A percentile compares a stretch with the other conserved stretches of the same genome.
These are phyloP conservation scores for Monodelphis domestica DNA, from an alignment of 2,797 vertebrate genomes.

Conservation along the genomic window DNA sequence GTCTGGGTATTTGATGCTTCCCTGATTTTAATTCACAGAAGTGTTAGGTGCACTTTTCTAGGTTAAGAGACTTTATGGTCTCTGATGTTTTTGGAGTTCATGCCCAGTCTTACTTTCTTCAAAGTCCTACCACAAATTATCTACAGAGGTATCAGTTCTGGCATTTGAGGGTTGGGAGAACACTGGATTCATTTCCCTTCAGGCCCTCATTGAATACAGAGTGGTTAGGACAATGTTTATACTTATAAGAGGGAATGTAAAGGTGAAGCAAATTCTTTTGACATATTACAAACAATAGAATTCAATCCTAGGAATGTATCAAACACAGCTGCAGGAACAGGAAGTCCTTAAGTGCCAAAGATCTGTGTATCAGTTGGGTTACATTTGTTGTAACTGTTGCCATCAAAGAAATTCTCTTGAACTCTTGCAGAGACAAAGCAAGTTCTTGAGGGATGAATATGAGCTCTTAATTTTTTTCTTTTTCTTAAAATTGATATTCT, in stretches of 20 bases:
- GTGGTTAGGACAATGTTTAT: background rate
- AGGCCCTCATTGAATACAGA: background rate
- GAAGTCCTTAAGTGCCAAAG: slow-evolving; percentile 10
- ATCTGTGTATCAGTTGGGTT: slow-evolving; percentile 26
- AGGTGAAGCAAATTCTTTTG: background rate
- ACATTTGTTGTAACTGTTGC: slow-evolving; percentile 22
- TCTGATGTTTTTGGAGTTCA: background rate
- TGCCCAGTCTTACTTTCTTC: background rate
- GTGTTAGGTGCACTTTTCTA: background rate
- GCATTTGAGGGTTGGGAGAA: background rate
- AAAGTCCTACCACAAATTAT: background rate
- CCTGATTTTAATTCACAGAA: background rate
- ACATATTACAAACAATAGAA: background rate
- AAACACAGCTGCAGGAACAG: slow-evolving; percentile 46
- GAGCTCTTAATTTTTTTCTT: no score
- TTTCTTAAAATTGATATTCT: no score
- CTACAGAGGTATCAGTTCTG: background rate
- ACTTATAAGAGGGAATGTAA: background rate
- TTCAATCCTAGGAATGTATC: background rate
- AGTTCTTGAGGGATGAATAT: background rate
- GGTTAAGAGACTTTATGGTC: background rate
- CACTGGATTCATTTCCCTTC: background rate
- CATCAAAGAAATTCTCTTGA: background rate
- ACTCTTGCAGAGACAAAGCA: background rate
- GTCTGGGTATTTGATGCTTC: background rate